Evolutionary conservation across 1,140 invertebrate genomes (phyloP).

Genomic region (Leptinotarsa lineolata): DNA sequence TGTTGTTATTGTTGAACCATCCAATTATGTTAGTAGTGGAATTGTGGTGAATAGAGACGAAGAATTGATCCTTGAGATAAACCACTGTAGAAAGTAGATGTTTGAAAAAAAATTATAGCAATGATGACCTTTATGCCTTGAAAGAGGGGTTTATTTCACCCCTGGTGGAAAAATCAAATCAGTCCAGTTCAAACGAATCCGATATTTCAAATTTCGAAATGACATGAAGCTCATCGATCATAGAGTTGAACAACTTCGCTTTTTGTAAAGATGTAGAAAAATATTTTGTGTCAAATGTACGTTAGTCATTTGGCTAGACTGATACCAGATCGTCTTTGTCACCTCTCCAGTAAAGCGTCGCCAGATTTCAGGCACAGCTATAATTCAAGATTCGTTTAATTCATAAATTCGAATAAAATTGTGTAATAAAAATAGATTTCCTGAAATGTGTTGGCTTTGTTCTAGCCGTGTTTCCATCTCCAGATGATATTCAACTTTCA

Average conservation of each 20-base stretch:
- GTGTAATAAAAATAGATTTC: conserved; percentile 11
- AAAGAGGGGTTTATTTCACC: neutral
- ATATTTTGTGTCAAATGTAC: neutral
- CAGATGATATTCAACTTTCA: neutral
- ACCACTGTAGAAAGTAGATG: too few relatives aligned
- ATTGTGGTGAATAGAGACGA: too few relatives aligned
- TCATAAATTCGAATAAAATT: neutral
- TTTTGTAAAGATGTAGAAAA: neutral
- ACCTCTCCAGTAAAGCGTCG: neutral
- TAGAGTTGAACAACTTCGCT: neutral
- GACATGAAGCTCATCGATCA: neutral
- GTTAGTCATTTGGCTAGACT: conserved; percentile 6
- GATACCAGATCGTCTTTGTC: neutral
- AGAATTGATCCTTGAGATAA: too few relatives aligned
- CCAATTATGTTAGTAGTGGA: too few relatives aligned
- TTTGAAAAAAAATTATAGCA: neutral
- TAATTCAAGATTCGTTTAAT: conserved; percentile 3
- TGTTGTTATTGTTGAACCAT: too few relatives aligned
- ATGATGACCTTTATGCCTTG: neutral
- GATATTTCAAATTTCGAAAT: neutral
- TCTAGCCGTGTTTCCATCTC: neutral
- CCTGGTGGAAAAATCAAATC: neutral
- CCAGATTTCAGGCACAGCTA: conserved; percentile 2
- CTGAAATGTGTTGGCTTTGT: neutral
- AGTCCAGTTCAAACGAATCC: neutral